A percentile compares a stretch with the other conserved stretches of the same genome.
These are phyloP conservation scores for Drosophila meridionalis DNA, from an alignment of 2,888 invertebrate genomes.

Conservation along the genomic window DNA sequence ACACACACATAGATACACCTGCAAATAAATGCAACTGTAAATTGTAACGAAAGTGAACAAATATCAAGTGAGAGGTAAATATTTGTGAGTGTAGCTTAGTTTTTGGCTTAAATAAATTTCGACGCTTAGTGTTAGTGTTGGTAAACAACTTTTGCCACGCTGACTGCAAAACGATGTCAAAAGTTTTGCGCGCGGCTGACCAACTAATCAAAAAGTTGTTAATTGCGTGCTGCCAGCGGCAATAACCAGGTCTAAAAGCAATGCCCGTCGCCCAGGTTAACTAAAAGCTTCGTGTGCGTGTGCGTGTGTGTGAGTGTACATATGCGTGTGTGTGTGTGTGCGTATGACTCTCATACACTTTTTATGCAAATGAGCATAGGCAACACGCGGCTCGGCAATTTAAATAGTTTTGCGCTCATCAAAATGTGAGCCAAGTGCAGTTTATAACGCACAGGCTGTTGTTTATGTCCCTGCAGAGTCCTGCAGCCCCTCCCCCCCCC, in stretches of 20 bases:
- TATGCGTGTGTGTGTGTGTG: slow-evolving; percentile 8
- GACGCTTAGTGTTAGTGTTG: slow-evolving; percentile 47
- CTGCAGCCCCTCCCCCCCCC: neutral
- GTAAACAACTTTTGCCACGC: slow-evolving; percentile 49
- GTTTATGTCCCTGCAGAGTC: slow-evolving; percentile 43
- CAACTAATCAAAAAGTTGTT: slow-evolving; percentile 75
- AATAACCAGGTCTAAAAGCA: slow-evolving; percentile 41
- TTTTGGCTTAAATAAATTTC: slow-evolving; percentile 56
- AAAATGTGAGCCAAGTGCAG: slow-evolving; percentile 58
- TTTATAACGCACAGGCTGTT: slow-evolving; percentile 62
- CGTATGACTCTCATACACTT: slow-evolving; percentile 9
- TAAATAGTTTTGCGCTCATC: slow-evolving; percentile 58
- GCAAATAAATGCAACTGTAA: slow-evolving; percentile 22
- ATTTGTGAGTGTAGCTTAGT: slow-evolving; percentile 42
- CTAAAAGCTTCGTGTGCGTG: neutral
- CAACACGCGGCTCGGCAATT: slow-evolving; percentile 42
- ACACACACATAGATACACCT: slow-evolving; percentile 25
- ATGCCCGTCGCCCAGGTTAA: neutral
- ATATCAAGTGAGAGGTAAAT: slow-evolving; percentile 31
- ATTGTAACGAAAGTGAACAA: slow-evolving; percentile 40
- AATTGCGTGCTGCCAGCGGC: slow-evolving; percentile 68
- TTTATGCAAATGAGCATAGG: slow-evolving; percentile 49
- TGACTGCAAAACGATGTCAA: slow-evolving; percentile 65
- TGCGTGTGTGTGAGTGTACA: slow-evolving; percentile 2
- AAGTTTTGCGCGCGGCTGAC: slow-evolving; percentile 70